Evolutionary conservation across 2,888 invertebrate species (phyloP), one percentile per base, ranked within the genome.

Genomic region (Physocephala rufipes): DNA sequence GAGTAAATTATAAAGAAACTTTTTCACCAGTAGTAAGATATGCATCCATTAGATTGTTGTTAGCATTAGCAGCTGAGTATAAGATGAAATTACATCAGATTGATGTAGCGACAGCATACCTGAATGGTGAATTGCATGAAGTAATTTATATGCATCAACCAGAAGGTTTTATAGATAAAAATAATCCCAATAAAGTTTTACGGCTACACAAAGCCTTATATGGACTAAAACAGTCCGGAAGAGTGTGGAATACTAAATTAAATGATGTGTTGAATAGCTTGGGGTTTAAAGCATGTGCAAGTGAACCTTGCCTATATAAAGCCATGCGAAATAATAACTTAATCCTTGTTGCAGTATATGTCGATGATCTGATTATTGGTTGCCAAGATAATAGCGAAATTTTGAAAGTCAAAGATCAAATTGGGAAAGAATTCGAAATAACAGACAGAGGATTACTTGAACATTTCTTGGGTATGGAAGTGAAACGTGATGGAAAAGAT

Each of bases 241-340:
- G 77, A 4, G 74, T 78, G 43, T 79, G 77, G 78, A 77, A 78
- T 47, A 53, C 51, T 16, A 77, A 75, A 58, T 67, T 77, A 4
- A 74, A 76, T 55, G 68, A 51, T 15, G 71, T 67, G 21, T 47
- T 75, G 19, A 36, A 53, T 16, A n/a, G 62, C 30, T 67, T 73
- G 26, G 73, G 73, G 2, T 74, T 75, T 24, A n/a, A 19, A 1
- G 13, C 66, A 7, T 74, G 69, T 47, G 62, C 71, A 0, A 71
- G 71, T 55, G 72, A 74, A 62, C 73, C 73, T 16, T 75, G 71
- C 59, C 72, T 28, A 15, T 19, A 62, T 12, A 28, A 19, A 30
- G 45, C 15, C 21, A 2, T 70, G n/a, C 19, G 59, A 7, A 51
- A 43, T 21, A 43, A 73, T 12, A 53, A 16, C 51, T 45, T 71